A percentile compares a stretch with the other conserved stretches of the same genome.
Evolutionary conservation across 2,888 invertebrate genomes (phyloP).

Genomic region (Cantharis rustica): DNA sequence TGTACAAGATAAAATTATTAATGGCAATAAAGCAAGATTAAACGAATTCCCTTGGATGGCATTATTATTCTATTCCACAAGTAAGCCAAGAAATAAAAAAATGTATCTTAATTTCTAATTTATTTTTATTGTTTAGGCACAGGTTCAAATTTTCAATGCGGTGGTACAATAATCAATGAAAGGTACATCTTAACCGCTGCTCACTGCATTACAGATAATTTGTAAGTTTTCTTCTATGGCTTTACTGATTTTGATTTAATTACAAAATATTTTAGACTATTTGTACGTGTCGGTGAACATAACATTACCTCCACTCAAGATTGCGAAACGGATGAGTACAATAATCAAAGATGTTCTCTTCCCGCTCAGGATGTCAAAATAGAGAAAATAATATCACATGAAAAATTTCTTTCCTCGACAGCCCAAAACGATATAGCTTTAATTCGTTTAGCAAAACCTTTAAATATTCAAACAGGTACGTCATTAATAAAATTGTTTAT

Average conservation of each 20-base stretch:
- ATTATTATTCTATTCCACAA: conserved; percentile 61
- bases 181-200: conserved; percentile 65
- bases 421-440: conserved; percentile 65
- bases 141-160: conserved; percentile 49
- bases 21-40: conserved; percentile 65
- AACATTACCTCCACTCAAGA: conserved; percentile 56
- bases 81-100: conserved; percentile 11
- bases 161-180: conserved; percentile 61
- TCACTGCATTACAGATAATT: conserved; percentile 58
- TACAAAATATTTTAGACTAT: conserved; percentile 52
- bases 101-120: conserved; percentile 33
- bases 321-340: conserved; percentile 47
- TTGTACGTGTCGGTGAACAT: conserved; percentile 68
- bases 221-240: conserved; percentile 42
- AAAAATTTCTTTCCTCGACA: conserved; percentile 55
- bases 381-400: conserved; percentile 58
- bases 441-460: conserved; percentile 53
- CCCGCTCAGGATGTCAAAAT: conserved; percentile 59
- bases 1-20: conserved; percentile 40
- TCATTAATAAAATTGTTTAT: not conserved
- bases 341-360: conserved; percentile 51
- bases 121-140: conserved; percentile 20
- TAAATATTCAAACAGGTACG: not conserved
- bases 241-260: not conserved
- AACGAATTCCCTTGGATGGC: conserved; percentile 80